A percentile compares a stretch with the other conserved stretches of the same genome.
These are phyloP conservation scores for Urophycis tenuis DNA, from an alignment of 2,797 vertebrate species.

Conservation along the genomic window DNA sequence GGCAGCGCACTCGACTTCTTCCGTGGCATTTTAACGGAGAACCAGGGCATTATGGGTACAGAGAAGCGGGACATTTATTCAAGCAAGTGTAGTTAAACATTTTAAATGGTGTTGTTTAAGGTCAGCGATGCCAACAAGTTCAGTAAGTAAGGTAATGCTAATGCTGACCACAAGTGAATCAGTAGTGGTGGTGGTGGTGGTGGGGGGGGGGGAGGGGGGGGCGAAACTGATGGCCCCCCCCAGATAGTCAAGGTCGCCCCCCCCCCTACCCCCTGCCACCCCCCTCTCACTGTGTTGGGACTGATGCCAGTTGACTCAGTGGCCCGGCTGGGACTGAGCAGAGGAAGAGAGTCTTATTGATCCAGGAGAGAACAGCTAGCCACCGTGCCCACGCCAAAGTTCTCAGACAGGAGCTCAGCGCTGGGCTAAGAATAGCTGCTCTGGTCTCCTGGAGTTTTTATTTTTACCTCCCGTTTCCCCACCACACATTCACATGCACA, in stretches of 20 bases:
- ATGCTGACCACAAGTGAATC: not conserved
- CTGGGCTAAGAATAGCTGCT: not conserved
- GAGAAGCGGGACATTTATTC: not conserved
- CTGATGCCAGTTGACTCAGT: not conserved
- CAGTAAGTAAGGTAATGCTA: not conserved
- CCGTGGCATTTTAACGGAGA: not conserved
- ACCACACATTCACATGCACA: not conserved
- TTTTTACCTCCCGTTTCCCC: not conserved
- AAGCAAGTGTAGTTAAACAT: not conserved
- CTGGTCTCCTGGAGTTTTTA: slow-evolving; percentile 5
- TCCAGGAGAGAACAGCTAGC: slow-evolving; percentile 6
- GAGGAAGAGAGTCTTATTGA: slow-evolving; percentile 14
- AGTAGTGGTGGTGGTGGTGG: not conserved
- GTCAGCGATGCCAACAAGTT: not conserved
- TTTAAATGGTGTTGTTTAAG: not conserved
- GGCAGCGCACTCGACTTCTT: not conserved
- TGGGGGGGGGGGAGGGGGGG: too few relatives aligned
- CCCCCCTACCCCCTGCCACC: too few relatives aligned
- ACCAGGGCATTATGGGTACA: not conserved
- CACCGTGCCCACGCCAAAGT: not conserved
- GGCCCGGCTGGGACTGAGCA: slow-evolving; percentile 3
- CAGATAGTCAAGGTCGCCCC: not conserved
- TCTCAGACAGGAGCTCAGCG: not conserved
- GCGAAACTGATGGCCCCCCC: not conserved
- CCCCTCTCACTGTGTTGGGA: slow-evolving; percentile 2